phyloP scores from a whole-genome alignment of 2,113 vertebrate species.

The Crotalus viridis region DNA sequence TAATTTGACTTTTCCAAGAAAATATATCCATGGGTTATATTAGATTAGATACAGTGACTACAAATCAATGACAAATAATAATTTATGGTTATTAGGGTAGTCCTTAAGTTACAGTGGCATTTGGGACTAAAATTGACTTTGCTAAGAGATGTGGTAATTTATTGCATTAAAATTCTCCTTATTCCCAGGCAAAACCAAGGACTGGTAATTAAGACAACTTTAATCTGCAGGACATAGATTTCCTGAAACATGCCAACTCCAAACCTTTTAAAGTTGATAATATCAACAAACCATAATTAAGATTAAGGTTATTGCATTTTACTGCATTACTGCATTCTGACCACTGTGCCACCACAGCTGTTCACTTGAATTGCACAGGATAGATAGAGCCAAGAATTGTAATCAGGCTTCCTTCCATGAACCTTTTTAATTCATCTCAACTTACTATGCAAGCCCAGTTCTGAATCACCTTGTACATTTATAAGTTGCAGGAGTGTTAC shows the following conservation, averaged over 20 bases:
- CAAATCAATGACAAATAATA: not conserved
- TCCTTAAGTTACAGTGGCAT: not conserved
- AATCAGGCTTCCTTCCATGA: not conserved
- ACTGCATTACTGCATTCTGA: no score
- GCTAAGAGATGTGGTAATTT: not conserved
- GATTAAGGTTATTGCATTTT: no score
- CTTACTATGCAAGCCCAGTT: not conserved
- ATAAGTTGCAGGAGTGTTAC: not conserved
- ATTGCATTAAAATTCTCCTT: not conserved
- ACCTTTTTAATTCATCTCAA: not conserved
- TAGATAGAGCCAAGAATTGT: not conserved
- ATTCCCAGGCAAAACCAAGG: not conserved
- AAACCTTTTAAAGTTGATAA: not conserved
- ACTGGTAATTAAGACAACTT: not conserved
- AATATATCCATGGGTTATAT: not conserved
- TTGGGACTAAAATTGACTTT: not conserved
- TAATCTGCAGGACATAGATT: not conserved
- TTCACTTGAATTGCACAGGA: not conserved
- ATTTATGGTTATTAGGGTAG: not conserved
- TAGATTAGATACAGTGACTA: not conserved
- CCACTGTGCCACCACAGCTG: no score
- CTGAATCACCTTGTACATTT: not conserved
- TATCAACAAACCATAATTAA: not conserved
- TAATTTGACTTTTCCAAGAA: not conserved
- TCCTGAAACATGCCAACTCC: not conserved